These are phyloP conservation scores for Diloba caeruleocephala DNA, from an alignment of 2,888 invertebrate species.

Conservation along the genomic window DNA sequence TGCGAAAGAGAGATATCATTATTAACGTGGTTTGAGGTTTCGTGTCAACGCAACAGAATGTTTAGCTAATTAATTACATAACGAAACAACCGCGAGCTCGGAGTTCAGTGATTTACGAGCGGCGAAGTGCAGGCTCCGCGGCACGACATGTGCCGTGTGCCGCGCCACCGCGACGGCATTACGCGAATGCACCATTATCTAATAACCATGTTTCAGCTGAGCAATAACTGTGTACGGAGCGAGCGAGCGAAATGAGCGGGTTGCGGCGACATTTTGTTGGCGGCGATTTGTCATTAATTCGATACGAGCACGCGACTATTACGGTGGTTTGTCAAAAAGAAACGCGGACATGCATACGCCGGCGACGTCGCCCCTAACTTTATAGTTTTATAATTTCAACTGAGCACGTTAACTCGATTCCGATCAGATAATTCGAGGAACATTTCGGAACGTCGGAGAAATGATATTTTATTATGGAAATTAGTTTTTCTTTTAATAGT, in stretches of 20 bases:
- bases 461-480: constrained; percentile 85
- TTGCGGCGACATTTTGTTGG: constrained; percentile 80
- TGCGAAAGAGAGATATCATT: constrained; percentile 66
- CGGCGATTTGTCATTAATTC: constrained; percentile 85
- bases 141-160: constrained; percentile 85
- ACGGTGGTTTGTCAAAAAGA: constrained; percentile 83
- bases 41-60: constrained; percentile 65
- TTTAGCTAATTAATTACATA: constrained; percentile 77
- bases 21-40: constrained; percentile 52
- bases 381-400: constrained; percentile 85
- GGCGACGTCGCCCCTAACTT: constrained; percentile 84
- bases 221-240: constrained; percentile 72
- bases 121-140: constrained; percentile 68
- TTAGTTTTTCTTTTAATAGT: constrained; percentile 87
- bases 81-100: constrained; percentile 59
- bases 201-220: constrained; percentile 82
- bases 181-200: constrained; percentile 83
- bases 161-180: constrained; percentile 69
- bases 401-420: constrained; percentile 85
- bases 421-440: constrained; percentile 80
- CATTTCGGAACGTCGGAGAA: constrained; percentile 63
- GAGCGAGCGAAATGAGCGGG: constrained; percentile 82
- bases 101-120: constrained; percentile 79
- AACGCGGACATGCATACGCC: constrained; percentile 80
- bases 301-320: constrained; percentile 84